Evolutionary conservation across 23 tunicate species (phyloP).

Genomic region (Botrylloides violaceus): DNA sequence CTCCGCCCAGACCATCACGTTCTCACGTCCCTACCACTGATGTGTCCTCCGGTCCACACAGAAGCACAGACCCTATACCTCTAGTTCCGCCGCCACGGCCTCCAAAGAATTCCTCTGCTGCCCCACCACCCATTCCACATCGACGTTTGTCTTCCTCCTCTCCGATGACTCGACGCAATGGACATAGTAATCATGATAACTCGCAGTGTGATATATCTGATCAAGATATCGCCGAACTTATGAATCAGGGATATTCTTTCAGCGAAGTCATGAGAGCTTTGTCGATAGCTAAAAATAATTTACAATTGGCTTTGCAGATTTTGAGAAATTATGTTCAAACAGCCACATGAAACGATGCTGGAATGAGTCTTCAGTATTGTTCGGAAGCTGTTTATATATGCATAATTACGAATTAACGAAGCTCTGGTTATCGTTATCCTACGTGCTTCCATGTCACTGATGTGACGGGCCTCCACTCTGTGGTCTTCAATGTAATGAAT

Average conservation of each 20-base stretch:
- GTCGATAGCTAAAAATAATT: conserved; percentile 58
- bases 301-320: conserved; percentile 58
- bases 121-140: conserved; percentile 28
- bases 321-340: conserved; percentile 51
- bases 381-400: too few relatives aligned
- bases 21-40: neutral
- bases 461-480: too few relatives aligned
- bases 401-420: too few relatives aligned
- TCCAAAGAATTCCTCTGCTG: conserved; percentile 20
- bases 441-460: too few relatives aligned
- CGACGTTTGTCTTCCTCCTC: conserved; percentile 8
- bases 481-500: too few relatives aligned
- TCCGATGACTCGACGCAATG: conserved; percentile 11
- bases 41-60: neutral
- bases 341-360: conserved; percentile 20
- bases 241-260: conserved; percentile 89
- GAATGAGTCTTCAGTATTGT: too few relatives aligned
- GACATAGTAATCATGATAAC: neutral
- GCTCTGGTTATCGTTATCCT: too few relatives aligned
- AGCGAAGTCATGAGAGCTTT: conserved; percentile 79
- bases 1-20: conserved; percentile 55
- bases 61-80: conserved; percentile 14
- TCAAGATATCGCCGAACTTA: conserved; percentile 73
- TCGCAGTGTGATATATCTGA: conserved; percentile 34
- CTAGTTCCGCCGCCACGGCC: conserved; percentile 68